Conservation (phyloP, 2,113 vertebrate species). For the Apodemus sylvaticus region DNA sequence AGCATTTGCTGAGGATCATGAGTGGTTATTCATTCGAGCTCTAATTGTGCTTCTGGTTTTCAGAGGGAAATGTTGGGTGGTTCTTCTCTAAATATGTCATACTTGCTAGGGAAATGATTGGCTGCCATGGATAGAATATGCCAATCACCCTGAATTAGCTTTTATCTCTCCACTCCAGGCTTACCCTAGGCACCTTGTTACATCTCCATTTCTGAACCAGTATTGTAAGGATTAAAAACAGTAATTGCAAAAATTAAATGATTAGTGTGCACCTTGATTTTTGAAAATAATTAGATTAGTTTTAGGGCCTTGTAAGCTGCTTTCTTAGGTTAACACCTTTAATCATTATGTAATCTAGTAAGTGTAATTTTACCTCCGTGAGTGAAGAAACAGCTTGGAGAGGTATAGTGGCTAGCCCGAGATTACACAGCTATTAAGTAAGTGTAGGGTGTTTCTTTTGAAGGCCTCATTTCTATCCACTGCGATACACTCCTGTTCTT, state of each 20-base stretch:
- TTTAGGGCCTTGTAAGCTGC: neutral
- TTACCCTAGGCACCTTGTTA: neutral
- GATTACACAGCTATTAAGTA: neutral
- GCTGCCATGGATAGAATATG: neutral
- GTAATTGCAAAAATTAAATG: neutral
- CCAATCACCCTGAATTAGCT: neutral
- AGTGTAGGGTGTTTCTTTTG: neutral
- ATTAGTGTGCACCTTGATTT: neutral
- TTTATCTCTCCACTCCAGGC: neutral
- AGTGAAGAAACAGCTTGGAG: neutral
- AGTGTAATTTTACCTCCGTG: neutral
- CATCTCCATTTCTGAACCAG: neutral
- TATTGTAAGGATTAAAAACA: neutral
- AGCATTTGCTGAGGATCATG: neutral
- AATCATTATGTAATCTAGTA: neutral
- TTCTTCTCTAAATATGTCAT: neutral
- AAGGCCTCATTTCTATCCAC: neutral
- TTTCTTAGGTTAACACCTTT: slow-evolving; percentile 33
- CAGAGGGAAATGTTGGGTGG: neutral
- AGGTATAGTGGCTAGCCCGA: neutral
- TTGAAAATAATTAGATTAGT: neutral
- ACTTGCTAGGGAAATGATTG: neutral
- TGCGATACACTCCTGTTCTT: neutral
- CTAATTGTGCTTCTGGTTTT: neutral
- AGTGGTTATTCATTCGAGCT: neutral